Percentiles rank a stretch among this genome's conserved stretches.
These are phyloP conservation scores for Disparrhopalites patrizii DNA, from an alignment of 2,888 invertebrate genomes.

Conservation along the genomic window DNA sequence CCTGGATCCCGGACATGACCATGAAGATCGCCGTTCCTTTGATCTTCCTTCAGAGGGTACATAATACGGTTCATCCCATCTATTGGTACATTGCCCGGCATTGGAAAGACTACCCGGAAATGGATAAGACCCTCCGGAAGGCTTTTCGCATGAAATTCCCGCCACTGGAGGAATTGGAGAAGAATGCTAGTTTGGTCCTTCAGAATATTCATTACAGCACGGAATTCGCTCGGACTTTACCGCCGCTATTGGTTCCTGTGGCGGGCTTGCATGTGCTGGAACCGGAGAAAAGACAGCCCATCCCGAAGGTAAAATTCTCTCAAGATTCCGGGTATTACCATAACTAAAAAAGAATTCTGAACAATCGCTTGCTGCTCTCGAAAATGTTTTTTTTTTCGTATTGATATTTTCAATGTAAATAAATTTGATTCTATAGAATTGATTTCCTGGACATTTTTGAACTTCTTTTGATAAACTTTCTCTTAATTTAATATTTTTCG, in stretches of 20 bases:
- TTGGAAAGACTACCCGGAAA: slow-evolving; percentile 32
- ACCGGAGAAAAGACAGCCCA: slow-evolving; percentile 7
- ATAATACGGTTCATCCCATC: slow-evolving; percentile 20
- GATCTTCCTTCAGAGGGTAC: slow-evolving; percentile 8
- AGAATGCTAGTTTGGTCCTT: slow-evolving; percentile 33
- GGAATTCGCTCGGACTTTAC: slow-evolving; percentile 41
- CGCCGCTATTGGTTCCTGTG: slow-evolving; percentile 36
- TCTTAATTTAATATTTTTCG: not conserved
- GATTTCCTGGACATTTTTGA: no score
- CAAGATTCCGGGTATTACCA: not conserved
- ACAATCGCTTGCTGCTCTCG: no score
- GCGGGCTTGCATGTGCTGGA: slow-evolving; percentile 41
- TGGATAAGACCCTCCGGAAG: slow-evolving; percentile 30
- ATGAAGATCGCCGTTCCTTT: not conserved
- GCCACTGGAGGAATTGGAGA: slow-evolving; percentile 37
- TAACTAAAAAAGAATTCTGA: no score
- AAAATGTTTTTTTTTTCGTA: no score
- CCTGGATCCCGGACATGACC: slow-evolving; percentile 31
- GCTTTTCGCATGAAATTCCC: slow-evolving; percentile 29
- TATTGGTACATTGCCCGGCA: slow-evolving; percentile 18
- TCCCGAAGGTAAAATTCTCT: not conserved
- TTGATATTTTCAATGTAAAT: no score
- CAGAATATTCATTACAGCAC: slow-evolving; percentile 38
- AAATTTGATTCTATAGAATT: no score
- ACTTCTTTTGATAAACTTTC: not conserved